A percentile compares a stretch with the other conserved stretches of the same genome.
Conservation (phyloP, 2,113 vertebrate species). For the Datnioides undecimradiatus region DNA sequence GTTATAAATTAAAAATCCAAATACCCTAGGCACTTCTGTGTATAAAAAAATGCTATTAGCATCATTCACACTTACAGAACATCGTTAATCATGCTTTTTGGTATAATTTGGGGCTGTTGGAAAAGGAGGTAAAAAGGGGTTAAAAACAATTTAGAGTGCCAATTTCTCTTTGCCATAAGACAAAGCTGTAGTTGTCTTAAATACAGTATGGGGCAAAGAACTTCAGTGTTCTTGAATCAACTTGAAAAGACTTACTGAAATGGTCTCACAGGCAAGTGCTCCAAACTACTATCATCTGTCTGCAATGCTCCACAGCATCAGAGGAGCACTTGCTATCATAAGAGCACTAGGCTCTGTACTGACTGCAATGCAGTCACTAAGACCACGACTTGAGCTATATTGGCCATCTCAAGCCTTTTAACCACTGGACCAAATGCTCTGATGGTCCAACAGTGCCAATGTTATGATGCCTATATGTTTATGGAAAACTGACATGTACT, state of each 20-base stretch:
- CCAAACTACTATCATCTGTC: conserved; percentile 43
- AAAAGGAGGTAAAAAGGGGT: neutral
- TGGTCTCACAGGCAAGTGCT: conserved; percentile 21
- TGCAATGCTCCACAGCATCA: conserved; percentile 29
- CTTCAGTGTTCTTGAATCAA: neutral
- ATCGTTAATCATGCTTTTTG: no score
- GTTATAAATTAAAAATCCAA: neutral
- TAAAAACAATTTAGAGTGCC: neutral
- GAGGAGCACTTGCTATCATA: conserved; percentile 41
- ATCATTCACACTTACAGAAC: neutral
- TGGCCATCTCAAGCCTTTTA: conserved; percentile 27
- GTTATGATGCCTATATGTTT: conserved; percentile 14
- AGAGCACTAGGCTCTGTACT: conserved; percentile 35
- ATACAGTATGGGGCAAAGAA: neutral
- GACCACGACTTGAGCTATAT: conserved; percentile 19
- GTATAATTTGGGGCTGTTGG: neutral
- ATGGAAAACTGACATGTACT: conserved; percentile 32
- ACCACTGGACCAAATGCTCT: conserved; percentile 13
- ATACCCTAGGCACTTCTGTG: neutral
- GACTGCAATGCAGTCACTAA: conserved; percentile 22
- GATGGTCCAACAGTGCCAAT: neutral
- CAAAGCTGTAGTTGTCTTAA: neutral
- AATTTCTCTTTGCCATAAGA: neutral
- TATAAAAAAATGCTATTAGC: neutral
- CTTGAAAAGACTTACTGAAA: conserved; percentile 24